Evolutionary conservation across 2,888 invertebrate genomes (phyloP), one percentile per base, ranked within the genome.

Genomic region (Scelioninae gen. 1): DNA sequence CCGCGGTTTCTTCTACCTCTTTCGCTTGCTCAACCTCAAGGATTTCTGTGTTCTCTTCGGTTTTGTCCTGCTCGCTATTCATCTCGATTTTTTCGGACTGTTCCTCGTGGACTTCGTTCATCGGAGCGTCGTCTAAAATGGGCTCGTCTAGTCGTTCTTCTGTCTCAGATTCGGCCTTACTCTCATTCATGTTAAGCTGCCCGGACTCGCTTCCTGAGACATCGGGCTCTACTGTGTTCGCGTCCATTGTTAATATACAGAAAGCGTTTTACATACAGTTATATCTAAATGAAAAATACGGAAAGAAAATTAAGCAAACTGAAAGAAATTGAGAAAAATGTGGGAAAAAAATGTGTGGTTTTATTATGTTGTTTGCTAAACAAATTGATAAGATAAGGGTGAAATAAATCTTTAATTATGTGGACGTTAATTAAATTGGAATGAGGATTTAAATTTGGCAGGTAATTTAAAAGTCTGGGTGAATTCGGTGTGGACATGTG

Each of bases 81-180:
- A 9, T 38, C 38, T 47, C 47, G 7, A 6, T 8, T 0, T 23
- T 23, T 13, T 23, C 8, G 5, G 49, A 10, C 53, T 62, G 49
- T 10, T 72, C 43, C n/a, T 38, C 51, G n/a, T 15, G 51, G 13
- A 10, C 15, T 13, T 75, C 66, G 0, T 75, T 40, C 43, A 68
- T 76, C 11, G 76, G 13, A 0, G 60, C 8, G 15, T 76, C 76
- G 16, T 76, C 76, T 6, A 29, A 60, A 45, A 76, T 76, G 1
- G 76, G 76, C 58, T 76, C 76, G 13, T 76, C 76, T 0, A 76
- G 56, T 40, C 56, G 9, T 29, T 75, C 75, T 1, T 75, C 75
- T 0, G 11, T 13, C 16, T 71, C 71, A 0, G 60, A 6, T 5
- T 71, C 71, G 0, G 11, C 32, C 38, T 60, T 58, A 7, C 11